Base-by-base conservation (phyloP, 2,888 invertebrate genomes). In the Netelia melanura region DNA sequence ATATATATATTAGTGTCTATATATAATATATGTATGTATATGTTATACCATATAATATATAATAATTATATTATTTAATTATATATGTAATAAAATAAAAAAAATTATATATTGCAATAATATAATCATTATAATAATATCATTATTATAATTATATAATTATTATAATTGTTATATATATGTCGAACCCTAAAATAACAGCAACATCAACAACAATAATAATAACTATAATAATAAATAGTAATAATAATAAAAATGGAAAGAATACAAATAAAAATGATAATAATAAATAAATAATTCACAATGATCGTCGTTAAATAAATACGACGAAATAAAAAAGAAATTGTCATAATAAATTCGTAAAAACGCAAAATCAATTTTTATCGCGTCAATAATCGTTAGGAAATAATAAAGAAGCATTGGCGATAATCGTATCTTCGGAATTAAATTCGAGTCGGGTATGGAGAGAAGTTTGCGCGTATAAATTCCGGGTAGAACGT, bases 401-500 rank as follows among this genome's bases (percentile, higher is more conserved):
- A 30, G 30, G 3, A 30, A 30, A 30, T 30, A 30, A 30, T 30
- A 38, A 38, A 38, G 48, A 48, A 48, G 48, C 48, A 14, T 48
- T 14, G 5, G 14, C 14, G 48, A 48, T 48, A 48, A 48, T 48
- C 11, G 48, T 48, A 48, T 48, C 14, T 3, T 14, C 48, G 38
- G 38, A 38, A 38, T 38, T 38, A 38, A 38, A 48, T 48, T 48
- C 14, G 14, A 5, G 3, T 14, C 48, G 3, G 2, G 2, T 14
- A 48, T 10, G 14, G 48, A 48, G 48, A 48, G 2, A 48, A 48
- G 48, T 77, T 23, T 38, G 38, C 38, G 3, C 54, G 54, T 38
- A 56, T 65, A 5, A 56, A 54, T 76, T 65, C 64, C 64, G 10
- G 30, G n/a, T 38, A 21, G 38, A 48, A 11, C 14, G 48, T 48